phyloP scores from a whole-genome alignment of 2,888 invertebrate genomes.

The Litoditis marina region DNA sequence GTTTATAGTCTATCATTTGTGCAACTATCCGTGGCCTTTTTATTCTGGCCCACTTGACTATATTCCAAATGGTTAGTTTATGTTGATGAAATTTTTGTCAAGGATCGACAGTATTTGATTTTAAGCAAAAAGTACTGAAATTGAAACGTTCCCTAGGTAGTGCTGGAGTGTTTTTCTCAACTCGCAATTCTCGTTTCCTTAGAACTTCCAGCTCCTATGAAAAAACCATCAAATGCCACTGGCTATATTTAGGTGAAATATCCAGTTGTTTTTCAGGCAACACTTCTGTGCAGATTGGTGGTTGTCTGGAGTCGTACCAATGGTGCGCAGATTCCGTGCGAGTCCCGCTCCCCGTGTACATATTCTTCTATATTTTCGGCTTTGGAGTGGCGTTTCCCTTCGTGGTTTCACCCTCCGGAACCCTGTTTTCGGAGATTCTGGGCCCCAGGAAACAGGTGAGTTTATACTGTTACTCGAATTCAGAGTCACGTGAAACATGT shows the following conservation, averaged over 20 bases:
- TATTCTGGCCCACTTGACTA: slow-evolving; percentile 31
- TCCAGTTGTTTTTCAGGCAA: slow-evolving; percentile 7
- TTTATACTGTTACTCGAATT: no score
- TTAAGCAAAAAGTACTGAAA: no score
- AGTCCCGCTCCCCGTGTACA: slow-evolving; percentile 33
- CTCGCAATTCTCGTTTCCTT: no score
- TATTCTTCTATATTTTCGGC: slow-evolving; percentile 31
- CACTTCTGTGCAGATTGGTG: slow-evolving; percentile 29
- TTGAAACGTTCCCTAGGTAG: no score
- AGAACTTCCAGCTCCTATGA: no score
- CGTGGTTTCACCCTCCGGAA: slow-evolving; percentile 31
- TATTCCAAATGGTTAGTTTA: slow-evolving; percentile 8
- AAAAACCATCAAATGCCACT: no score
- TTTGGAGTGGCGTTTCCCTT: slow-evolving; percentile 41
- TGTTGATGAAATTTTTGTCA: not conserved
- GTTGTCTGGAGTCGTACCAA: slow-evolving; percentile 27
- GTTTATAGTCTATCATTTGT: slow-evolving; percentile 33
- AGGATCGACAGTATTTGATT: no score
- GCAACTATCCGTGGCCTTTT: slow-evolving; percentile 36
- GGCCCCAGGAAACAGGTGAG: slow-evolving; percentile 31
- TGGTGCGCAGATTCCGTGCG: slow-evolving; percentile 34
- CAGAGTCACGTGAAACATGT: no score
- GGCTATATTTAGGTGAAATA: not conserved
- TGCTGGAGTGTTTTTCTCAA: no score
- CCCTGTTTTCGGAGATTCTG: slow-evolving; percentile 34